These are phyloP conservation scores for Poeciliopsis paucimaculata DNA, from an alignment of 2,797 vertebrate species.

Conservation along the genomic window DNA sequence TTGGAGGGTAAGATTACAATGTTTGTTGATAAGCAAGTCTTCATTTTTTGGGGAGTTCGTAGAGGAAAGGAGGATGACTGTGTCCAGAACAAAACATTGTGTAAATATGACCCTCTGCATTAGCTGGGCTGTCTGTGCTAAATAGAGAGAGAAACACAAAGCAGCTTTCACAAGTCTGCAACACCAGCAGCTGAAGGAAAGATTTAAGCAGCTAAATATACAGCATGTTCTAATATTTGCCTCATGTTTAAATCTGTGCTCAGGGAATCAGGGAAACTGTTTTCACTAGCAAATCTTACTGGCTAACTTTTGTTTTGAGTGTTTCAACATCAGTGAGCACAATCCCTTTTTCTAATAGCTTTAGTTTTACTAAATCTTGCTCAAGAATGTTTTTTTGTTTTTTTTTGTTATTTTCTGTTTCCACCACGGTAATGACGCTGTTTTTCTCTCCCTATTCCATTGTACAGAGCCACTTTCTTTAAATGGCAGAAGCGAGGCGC, in stretches of 20 bases:
- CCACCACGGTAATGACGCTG: background rate
- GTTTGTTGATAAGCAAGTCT: background rate
- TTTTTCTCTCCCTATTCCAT: background rate
- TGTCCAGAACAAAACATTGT: too few species aligned
- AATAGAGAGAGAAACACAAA: background rate
- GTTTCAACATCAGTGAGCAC: background rate
- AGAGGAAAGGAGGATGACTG: too few species aligned
- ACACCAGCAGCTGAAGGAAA: background rate
- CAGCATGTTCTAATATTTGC: background rate
- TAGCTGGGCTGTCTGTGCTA: too few species aligned
- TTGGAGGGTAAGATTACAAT: background rate
- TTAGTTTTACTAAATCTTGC: background rate
- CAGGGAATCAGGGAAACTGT: background rate
- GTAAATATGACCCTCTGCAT: too few species aligned
- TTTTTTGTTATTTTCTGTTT: background rate
- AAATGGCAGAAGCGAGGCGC: slow-evolving; percentile 25
- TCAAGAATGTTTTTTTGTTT: background rate
- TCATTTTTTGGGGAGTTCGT: background rate
- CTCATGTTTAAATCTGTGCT: background rate
- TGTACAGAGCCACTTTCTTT: slow-evolving; percentile 22
- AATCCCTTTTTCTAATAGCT: background rate
- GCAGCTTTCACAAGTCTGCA: background rate
- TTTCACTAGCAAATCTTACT: background rate
- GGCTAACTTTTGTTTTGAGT: background rate
- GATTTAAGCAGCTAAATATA: background rate